Evolutionary conservation across 2,888 invertebrate species (phyloP).

Genomic region (Sminthurides aquaticus): DNA sequence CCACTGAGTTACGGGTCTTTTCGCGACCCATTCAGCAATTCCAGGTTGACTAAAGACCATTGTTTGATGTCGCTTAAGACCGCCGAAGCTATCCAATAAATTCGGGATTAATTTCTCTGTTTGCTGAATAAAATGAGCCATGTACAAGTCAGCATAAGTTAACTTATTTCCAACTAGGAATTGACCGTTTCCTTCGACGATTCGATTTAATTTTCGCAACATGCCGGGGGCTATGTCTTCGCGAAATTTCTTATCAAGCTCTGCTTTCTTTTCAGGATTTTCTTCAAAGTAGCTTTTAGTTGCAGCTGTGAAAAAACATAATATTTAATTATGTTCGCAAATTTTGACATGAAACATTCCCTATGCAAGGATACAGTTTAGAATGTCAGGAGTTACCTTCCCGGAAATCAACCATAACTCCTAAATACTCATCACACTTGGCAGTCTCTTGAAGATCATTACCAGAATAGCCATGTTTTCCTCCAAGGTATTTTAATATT

Average conservation of each 20-base stretch:
- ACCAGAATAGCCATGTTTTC: conserved; percentile 10
- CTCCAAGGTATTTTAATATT: conserved; percentile 16
- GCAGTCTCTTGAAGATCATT: conserved; percentile 7
- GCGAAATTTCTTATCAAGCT: not conserved
- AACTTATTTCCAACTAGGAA: conserved; percentile 11
- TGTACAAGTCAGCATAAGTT: conserved; percentile 19
- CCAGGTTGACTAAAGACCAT: conserved; percentile 10
- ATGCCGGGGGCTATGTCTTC: conserved; percentile 6
- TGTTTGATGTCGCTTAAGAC: conserved; percentile 7
- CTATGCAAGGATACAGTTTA: not conserved
- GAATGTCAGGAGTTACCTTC: conserved; percentile 8
- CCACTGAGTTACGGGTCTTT: conserved; percentile 15
- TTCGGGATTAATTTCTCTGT: not conserved
- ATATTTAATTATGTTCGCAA: not conserved
- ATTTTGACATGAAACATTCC: not conserved
- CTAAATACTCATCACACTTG: conserved; percentile 13
- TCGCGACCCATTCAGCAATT: conserved; percentile 17
- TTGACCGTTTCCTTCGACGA: conserved; percentile 9
- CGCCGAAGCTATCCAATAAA: conserved; percentile 6
- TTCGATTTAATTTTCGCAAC: conserved; percentile 3
- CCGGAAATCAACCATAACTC: conserved; percentile 10
- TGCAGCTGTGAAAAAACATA: not conserved
- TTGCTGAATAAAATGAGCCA: conserved; percentile 11
- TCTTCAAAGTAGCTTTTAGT: conserved; percentile 10
- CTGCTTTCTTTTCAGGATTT: conserved; percentile 9